These are phyloP conservation scores for Eutolmus rufibarbis DNA, from an alignment of 2,888 invertebrate genomes.

Conservation along the genomic window DNA sequence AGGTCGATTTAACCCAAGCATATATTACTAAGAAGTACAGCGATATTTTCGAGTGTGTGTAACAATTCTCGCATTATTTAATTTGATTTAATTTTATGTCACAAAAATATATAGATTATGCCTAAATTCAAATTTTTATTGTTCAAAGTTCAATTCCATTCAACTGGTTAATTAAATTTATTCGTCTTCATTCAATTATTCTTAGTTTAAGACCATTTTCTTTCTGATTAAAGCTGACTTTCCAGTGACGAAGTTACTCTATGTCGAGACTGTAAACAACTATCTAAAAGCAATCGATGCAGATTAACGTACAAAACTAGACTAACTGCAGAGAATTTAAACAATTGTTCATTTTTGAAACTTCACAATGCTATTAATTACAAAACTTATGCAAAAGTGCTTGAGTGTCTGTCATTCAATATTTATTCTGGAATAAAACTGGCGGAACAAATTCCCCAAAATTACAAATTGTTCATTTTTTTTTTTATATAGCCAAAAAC, in stretches of 20 bases:
- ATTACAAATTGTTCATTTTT: not conserved
- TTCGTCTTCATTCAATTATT: not conserved
- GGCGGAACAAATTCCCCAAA: not conserved
- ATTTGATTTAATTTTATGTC: not conserved
- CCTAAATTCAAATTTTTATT: not conserved
- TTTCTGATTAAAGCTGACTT: constrained; percentile 32
- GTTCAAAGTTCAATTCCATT: constrained; percentile 13
- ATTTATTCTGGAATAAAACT: not conserved
- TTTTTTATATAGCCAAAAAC: not conserved
- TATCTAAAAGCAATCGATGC: constrained; percentile 32
- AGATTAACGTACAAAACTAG: constrained; percentile 20
- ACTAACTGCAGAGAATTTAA: not conserved
- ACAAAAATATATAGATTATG: not conserved
- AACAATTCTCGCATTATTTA: not conserved
- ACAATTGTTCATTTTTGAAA: not conserved
- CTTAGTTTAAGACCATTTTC: not conserved
- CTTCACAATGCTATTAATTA: constrained; percentile 8
- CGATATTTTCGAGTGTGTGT: not conserved
- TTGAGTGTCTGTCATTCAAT: constrained; percentile 36
- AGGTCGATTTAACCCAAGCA: not conserved
- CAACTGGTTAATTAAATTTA: not conserved
- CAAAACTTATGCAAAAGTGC: constrained; percentile 2
- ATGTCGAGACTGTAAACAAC: constrained; percentile 8
- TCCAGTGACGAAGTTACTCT: not conserved
- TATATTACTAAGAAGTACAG: not conserved